These are phyloP conservation scores for Protonibea diacanthus DNA, from an alignment of 2,797 vertebrate genomes.

Conservation along the genomic window DNA sequence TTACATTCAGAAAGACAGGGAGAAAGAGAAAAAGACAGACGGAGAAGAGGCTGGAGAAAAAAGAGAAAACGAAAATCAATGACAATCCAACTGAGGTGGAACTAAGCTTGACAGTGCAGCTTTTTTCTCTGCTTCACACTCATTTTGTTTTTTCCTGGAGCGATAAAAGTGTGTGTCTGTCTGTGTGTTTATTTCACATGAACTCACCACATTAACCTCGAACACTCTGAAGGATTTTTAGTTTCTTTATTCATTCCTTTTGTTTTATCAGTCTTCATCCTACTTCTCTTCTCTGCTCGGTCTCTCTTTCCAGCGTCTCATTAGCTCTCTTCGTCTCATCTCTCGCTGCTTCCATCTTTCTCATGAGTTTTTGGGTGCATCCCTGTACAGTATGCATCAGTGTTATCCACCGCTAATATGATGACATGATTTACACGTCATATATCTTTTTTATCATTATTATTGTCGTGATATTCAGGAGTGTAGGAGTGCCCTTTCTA, in stretches of 20 bases:
- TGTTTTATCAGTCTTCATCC: background rate
- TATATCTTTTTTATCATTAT: background rate
- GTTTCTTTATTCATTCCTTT: slow-evolving; percentile 40
- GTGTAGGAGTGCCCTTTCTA: background rate
- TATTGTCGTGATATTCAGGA: background rate
- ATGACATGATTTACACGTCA: background rate
- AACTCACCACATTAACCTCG: slow-evolving; percentile 62
- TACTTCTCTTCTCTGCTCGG: background rate
- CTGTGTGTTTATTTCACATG: slow-evolving; percentile 69
- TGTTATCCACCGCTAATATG: background rate
- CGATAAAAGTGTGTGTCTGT: slow-evolving; percentile 54
- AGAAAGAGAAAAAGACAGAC: slow-evolving; percentile 53
- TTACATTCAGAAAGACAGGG: slow-evolving; percentile 61
- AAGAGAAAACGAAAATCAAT: slow-evolving; percentile 64
- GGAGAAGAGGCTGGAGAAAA: slow-evolving; percentile 29
- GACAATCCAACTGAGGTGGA: slow-evolving; percentile 70
- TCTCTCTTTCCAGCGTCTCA: slow-evolving; percentile 16
- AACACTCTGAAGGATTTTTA: slow-evolving; percentile 36
- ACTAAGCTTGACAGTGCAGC: slow-evolving; percentile 69
- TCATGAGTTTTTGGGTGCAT: background rate
- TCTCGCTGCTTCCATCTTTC: slow-evolving; percentile 19
- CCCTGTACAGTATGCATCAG: background rate
- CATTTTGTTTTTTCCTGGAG: slow-evolving; percentile 48
- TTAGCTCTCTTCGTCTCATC: slow-evolving; percentile 7
- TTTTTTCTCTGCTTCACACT: slow-evolving; percentile 38